phyloP scores from a whole-genome alignment of 2,888 invertebrate genomes.

The Parthenolecanium corni region DNA sequence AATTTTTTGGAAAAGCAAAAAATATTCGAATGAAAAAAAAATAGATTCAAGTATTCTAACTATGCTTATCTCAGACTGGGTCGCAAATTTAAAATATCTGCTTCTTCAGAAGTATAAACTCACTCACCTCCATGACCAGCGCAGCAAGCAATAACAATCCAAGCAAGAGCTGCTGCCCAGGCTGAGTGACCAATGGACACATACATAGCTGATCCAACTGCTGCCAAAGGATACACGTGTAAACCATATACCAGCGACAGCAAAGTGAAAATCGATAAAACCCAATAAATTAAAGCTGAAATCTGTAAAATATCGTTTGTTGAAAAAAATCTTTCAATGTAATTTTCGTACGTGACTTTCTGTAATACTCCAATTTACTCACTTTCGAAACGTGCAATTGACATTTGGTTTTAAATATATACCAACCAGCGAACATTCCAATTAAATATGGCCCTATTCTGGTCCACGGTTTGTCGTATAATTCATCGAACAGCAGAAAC shows the following conservation, averaged over 20 bases:
- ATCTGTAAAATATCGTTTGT: slow-evolving; percentile 41
- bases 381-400: slow-evolving; percentile 62
- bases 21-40: no score
- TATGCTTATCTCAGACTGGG: no score
- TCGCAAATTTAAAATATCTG: no score
- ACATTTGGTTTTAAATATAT: slow-evolving; percentile 68
- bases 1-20: no score
- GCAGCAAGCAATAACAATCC: slow-evolving; percentile 75
- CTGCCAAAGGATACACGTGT: slow-evolving; percentile 56
- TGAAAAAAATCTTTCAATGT: background rate
- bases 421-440: slow-evolving; percentile 74
- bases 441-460: slow-evolving; percentile 70
- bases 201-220: slow-evolving; percentile 60
- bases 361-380: slow-evolving; percentile 31
- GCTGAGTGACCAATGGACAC: slow-evolving; percentile 70
- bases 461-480: slow-evolving; percentile 84
- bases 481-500: slow-evolving; percentile 67
- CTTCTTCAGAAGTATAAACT: no score
- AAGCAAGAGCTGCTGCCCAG: slow-evolving; percentile 68
- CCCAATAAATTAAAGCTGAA: slow-evolving; percentile 59
- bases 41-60: no score
- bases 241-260: slow-evolving; percentile 67
- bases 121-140: slow-evolving; percentile 64
- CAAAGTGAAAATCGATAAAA: slow-evolving; percentile 51
- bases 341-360: background rate